phyloP scores from a whole-genome alignment of 2,797 vertebrate species.

The Gobio occitaniae region DNA sequence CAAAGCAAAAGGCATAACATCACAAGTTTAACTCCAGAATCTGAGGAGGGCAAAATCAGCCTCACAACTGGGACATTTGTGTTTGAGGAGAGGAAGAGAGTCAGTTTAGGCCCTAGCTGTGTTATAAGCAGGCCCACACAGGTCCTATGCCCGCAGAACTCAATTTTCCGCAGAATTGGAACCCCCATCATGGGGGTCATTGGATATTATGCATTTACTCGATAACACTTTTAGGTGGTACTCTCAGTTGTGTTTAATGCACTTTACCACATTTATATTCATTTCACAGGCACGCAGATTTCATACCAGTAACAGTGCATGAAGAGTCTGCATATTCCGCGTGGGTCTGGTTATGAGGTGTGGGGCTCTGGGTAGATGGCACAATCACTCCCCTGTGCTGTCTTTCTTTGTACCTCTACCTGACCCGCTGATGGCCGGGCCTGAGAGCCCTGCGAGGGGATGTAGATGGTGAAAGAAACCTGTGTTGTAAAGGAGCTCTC shows the following conservation, averaged over 20 bases:
- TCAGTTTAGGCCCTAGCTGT: not conserved
- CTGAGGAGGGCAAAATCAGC: not conserved
- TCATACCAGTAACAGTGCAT: not conserved
- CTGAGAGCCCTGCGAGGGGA: not conserved
- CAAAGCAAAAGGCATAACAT: conserved; percentile 9
- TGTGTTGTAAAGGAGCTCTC: conserved; percentile 24
- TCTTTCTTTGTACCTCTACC: conserved; percentile 20
- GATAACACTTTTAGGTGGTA: not conserved
- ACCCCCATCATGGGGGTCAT: not conserved
- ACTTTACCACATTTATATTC: not conserved
- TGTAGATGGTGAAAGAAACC: conserved; percentile 26
- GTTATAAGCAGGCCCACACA: not conserved
- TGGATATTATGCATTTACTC: conserved; percentile 10
- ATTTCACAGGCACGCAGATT: not conserved
- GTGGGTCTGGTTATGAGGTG: conserved; percentile 9
- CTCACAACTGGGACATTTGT: not conserved
- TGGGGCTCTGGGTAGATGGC: not conserved
- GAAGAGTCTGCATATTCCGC: not conserved
- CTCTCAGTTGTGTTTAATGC: not conserved
- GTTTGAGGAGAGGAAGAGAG: not conserved
- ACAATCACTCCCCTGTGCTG: conserved; percentile 37
- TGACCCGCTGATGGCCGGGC: conserved; percentile 21
- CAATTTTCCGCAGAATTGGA: conserved; percentile 8
- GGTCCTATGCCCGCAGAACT: not conserved
- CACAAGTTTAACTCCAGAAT: not conserved